phyloP scores from a whole-genome alignment of 1,140 invertebrate species.

The Caerostris darwini region DNA sequence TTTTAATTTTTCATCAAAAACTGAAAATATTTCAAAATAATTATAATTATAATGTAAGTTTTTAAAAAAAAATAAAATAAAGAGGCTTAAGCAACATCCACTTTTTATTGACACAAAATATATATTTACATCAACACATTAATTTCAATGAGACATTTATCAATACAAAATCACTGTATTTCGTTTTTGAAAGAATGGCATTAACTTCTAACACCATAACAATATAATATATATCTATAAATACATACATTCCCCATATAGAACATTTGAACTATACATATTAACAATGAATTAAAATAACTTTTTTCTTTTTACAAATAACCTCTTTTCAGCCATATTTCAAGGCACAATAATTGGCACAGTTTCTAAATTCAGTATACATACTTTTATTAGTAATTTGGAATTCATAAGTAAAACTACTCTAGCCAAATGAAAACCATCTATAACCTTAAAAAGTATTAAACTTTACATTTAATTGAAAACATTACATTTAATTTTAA shows the following conservation, averaged over 20 bases:
- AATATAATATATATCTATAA: background rate
- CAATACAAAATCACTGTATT: background rate
- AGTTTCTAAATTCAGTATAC: background rate
- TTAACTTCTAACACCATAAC: background rate
- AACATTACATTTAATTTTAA: too few species aligned
- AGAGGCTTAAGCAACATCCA: background rate
- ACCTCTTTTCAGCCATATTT: background rate
- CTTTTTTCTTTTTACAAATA: background rate
- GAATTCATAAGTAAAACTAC: too few species aligned
- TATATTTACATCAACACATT: conserved; percentile 1
- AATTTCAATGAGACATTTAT: conserved; percentile 2
- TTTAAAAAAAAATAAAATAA: background rate
- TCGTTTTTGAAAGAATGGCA: background rate
- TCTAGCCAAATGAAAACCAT: too few species aligned
- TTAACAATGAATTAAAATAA: conserved; percentile 9
- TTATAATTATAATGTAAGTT: too few species aligned
- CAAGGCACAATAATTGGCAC: conserved; percentile 26
- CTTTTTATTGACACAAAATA: conserved; percentile 24
- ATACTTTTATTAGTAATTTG: too few species aligned
- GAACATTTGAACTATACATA: conserved; percentile 6
- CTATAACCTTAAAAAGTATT: too few species aligned
- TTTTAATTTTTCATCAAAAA: too few species aligned
- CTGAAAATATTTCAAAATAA: too few species aligned
- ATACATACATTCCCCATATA: background rate
- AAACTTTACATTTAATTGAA: too few species aligned